Percentiles rank a stretch among this genome's conserved stretches.
phyloP scores from a whole-genome alignment of 1,140 invertebrate genomes.

The Rhopalosiphum maidis region DNA sequence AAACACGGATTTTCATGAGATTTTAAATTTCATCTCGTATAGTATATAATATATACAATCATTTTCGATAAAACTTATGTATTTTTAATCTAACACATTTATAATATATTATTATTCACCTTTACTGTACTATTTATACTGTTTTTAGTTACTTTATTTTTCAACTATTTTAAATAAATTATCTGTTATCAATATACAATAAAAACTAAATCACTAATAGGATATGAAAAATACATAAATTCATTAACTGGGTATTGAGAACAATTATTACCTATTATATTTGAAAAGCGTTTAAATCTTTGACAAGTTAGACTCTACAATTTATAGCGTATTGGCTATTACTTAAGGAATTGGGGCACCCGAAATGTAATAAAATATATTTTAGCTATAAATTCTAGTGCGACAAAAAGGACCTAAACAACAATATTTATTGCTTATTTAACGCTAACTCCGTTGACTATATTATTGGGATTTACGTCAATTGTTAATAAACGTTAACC shows the following conservation, averaged over 20 bases:
- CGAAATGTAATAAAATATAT: conserved; percentile 39
- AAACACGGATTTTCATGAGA: not conserved
- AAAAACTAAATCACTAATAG: not conserved
- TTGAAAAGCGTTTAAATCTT: conserved; percentile 1
- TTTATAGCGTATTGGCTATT: not conserved
- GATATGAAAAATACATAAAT: conserved; percentile 9
- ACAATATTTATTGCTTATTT: conserved; percentile 41
- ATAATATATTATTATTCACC: no score
- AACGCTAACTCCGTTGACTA: not conserved
- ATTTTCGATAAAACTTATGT: not conserved
- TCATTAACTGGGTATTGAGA: not conserved
- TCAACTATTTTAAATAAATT: not conserved
- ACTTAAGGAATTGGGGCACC: not conserved
- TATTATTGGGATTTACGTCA: not conserved
- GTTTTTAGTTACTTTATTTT: not conserved
- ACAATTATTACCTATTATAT: conserved; percentile 14
- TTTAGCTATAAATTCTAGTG: conserved; percentile 34
- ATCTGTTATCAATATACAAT: not conserved
- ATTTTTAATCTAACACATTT: no score
- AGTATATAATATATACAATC: not conserved
- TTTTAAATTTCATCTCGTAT: not conserved
- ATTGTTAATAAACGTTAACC: not conserved
- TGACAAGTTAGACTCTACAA: conserved; percentile 31
- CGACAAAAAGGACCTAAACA: conserved; percentile 30
- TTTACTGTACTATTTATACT: no score